Percentiles rank a stretch among this genome's conserved stretches.
These are phyloP conservation scores for Archegozetes longisetosus DNA, from an alignment of 1,140 invertebrate genomes.

Conservation along the genomic window DNA sequence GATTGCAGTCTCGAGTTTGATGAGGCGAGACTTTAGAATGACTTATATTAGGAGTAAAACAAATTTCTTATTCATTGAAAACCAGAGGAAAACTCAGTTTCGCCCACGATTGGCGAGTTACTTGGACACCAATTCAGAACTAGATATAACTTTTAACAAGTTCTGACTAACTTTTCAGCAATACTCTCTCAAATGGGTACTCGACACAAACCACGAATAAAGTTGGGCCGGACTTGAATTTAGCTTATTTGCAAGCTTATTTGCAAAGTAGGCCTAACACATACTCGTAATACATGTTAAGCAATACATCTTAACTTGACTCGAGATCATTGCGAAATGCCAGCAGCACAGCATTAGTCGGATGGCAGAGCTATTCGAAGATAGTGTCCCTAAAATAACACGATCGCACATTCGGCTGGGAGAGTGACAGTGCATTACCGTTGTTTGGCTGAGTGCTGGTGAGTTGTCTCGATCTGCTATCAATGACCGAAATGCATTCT, in stretches of 20 bases:
- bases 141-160: no score
- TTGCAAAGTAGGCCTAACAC: neutral
- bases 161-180: no score
- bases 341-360: neutral
- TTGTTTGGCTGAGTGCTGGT: neutral
- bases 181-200: no score
- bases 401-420: neutral
- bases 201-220: neutral
- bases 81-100: no score
- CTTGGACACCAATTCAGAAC: no score
- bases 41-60: no score
- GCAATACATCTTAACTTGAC: neutral
- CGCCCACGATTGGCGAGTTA: no score
- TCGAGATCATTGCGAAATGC: neutral
- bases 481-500: neutral
- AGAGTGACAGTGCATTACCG: neutral
- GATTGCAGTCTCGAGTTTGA: no score
- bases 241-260: no score
- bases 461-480: conserved; percentile 3
- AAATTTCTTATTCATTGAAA: no score
- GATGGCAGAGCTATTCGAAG: neutral
- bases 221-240: neutral
- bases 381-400: neutral
- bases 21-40: no score
- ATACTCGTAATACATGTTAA: no score